Evolutionary conservation across 2,888 invertebrate genomes (phyloP), one percentile per base, ranked within the genome.

Genomic region (Agriopis leucophaearia): DNA sequence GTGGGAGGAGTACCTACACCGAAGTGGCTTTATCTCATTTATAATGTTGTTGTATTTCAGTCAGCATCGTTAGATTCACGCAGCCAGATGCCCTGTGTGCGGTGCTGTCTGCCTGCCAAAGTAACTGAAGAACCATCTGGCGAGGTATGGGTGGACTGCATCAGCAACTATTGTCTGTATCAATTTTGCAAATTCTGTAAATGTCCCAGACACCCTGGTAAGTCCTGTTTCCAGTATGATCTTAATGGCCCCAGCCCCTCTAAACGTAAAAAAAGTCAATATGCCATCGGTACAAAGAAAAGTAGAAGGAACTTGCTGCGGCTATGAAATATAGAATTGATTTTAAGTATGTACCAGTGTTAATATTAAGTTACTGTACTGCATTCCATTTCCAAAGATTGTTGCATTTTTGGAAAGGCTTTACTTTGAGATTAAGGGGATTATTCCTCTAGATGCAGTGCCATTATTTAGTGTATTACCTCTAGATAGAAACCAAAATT

Each of bases 81-180:
- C 10, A 75, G 85, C 56, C 92, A 94, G 74, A 73, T 91, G 66
- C 77, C 87, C 45, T 94, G 94, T 85, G 86, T 87, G 27, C 83
- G 89, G 42, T 94, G 94, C 72, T 76, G 82, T 35, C 87, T 88
- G 55, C 94, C 94, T 15, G 91, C 94, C n/a, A 91, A 91, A 78
- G 86, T 94, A n/a, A 90, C 88, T 54, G 81, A 87, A 68, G 91
- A 92, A 74, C 56, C 71, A 40, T 78, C 85, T 45, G 93, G 91
- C 65, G 95, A 94, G 84, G 89, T 94, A 79, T 95, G 95, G 95
- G 92, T 90, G 60, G 91, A 94, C 81, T 95, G 95, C 81, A 91
- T 91, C 73, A 91, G 90, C 79, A 75, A 72, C 65, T 88, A 88
- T 75, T 95, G 95, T 84, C 81, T 90, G 52, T 92, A 91, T 85